Percentiles rank a stretch among this genome's conserved stretches.
phyloP scores from a whole-genome alignment of 2,797 vertebrate genomes.

The Pseudomugil tenellus region DNA sequence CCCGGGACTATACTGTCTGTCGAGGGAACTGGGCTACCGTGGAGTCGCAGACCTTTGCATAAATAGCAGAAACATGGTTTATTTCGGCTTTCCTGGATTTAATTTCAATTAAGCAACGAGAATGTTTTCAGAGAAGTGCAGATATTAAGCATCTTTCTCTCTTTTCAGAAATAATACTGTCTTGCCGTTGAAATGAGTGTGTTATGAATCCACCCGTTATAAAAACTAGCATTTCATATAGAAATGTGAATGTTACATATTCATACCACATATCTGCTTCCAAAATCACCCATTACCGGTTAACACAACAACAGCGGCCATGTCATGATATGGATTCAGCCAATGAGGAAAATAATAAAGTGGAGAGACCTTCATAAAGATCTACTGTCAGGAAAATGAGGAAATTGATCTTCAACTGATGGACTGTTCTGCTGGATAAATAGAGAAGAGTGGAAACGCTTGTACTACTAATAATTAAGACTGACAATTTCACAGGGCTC shows the following conservation, averaged over 20 bases:
- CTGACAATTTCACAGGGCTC: slow-evolving; percentile 2
- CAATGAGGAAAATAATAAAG: slow-evolving; percentile 20
- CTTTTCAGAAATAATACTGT: neutral
- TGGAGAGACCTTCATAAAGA: slow-evolving; percentile 5
- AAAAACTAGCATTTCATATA: neutral
- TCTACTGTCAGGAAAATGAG: slow-evolving; percentile 17
- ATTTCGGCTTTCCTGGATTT: slow-evolving; percentile 10
- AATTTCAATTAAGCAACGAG: neutral
- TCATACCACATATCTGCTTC: neutral
- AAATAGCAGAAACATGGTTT: slow-evolving; percentile 2
- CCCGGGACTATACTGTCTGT: slow-evolving; percentile 63
- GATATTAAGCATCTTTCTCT: neutral
- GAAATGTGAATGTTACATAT: neutral
- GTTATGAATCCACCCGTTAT: neutral
- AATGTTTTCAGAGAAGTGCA: neutral
- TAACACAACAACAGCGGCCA: neutral
- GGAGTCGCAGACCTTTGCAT: slow-evolving; percentile 29
- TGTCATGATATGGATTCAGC: slow-evolving; percentile 34
- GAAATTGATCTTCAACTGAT: slow-evolving; percentile 31
- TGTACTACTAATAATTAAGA: slow-evolving; percentile 20
- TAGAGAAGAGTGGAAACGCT: slow-evolving; percentile 27
- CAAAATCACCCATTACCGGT: neutral
- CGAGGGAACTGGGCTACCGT: slow-evolving; percentile 55
- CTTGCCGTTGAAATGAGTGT: neutral
- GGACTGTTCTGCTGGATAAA: slow-evolving; percentile 21